A percentile compares a stretch with the other conserved stretches of the same genome.
Evolutionary conservation across 2,888 invertebrate species (phyloP).

Genomic region (Dasysyrphus tricinctus): DNA sequence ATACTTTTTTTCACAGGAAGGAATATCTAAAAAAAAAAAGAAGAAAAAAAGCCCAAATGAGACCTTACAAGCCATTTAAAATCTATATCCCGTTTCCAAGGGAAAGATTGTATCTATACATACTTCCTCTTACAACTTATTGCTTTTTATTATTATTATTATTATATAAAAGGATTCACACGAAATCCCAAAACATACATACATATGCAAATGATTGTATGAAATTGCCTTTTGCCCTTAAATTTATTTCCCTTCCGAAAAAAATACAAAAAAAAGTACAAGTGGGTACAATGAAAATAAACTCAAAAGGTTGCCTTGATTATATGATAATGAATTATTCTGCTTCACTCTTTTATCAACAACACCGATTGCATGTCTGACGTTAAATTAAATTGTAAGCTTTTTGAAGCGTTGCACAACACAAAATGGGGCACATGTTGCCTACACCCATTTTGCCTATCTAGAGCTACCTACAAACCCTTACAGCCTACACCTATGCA

Average conservation of each 20-base stretch:
- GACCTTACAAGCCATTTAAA: conserved; percentile 15
- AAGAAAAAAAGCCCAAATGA: neutral
- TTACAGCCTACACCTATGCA: neutral
- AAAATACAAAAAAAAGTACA: neutral
- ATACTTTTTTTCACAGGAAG: neutral
- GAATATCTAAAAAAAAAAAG: neutral
- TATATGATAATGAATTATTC: conserved; percentile 20
- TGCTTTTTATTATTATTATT: neutral
- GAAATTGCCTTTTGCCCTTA: conserved; percentile 22
- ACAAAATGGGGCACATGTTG: conserved; percentile 56
- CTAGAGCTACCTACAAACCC: neutral
- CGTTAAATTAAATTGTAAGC: conserved; percentile 65
- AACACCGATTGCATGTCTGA: conserved; percentile 61
- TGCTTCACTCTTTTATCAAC: neutral
- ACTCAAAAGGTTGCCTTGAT: conserved; percentile 25
- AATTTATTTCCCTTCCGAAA: conserved; percentile 10
- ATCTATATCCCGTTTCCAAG: neutral
- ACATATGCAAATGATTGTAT: neutral
- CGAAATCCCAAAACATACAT: neutral
- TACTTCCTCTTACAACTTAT: conserved; percentile 9
- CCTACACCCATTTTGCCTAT: conserved; percentile 29
- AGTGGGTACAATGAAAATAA: conserved; percentile 1
- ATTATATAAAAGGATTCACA: neutral
- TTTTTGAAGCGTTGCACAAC: conserved; percentile 59
- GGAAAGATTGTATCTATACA: neutral